A percentile compares a stretch with the other conserved stretches of the same genome.
These are phyloP conservation scores for Oryctolagus cuniculus DNA, from an alignment of 2,113 vertebrate species.

Conservation along the genomic window mOryCun1.1 NC_091453.1:28407001-28407500, in stretches of 20 bases:
- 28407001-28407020: conserved; percentile 44
- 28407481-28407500: conserved; percentile 81
- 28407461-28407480: conserved; percentile 83
- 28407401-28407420: conserved; percentile 80
- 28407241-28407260: conserved; percentile 15
- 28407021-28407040: conserved; percentile 39
- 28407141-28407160: conserved; percentile 52
- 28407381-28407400: conserved; percentile 79
- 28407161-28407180: conserved; percentile 34
- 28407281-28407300: conserved; percentile 47
- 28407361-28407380: conserved; percentile 75
- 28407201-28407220: conserved; percentile 58
- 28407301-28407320: conserved; percentile 58
- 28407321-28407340: conserved; percentile 52
- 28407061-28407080: conserved; percentile 43
- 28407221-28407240: conserved; percentile 38
- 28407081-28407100: conserved; percentile 56
- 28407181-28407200: conserved; percentile 61
- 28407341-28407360: conserved; percentile 81
- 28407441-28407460: conserved; percentile 81
- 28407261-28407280: conserved; percentile 50
- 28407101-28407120: conserved; percentile 63
- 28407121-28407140: conserved; percentile 65
- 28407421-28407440: conserved; percentile 83
- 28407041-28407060: conserved; percentile 61